phyloP scores from a whole-genome alignment of 1,140 invertebrate genomes.

The Schlechtendalia chinensis region DNA sequence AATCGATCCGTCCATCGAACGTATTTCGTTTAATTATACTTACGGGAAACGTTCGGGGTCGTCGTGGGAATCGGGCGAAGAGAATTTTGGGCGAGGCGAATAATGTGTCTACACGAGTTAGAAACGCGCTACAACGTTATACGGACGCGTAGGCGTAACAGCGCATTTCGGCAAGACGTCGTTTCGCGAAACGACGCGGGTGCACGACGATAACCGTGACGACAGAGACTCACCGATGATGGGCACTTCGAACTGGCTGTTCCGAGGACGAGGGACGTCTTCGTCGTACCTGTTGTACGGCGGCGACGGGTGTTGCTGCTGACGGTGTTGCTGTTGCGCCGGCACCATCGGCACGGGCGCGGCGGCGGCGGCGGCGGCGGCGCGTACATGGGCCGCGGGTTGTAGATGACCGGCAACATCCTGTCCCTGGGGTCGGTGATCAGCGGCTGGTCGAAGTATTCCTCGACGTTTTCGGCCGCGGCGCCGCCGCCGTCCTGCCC shows the following conservation, averaged over 20 bases:
- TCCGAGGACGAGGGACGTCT: not conserved
- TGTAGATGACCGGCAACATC: constrained; percentile 44
- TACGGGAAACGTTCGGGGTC: too few relatives aligned
- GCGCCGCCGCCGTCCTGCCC: not conserved
- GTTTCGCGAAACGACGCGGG: too few relatives aligned
- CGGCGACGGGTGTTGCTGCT: not conserved
- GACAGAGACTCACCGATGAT: constrained; percentile 32
- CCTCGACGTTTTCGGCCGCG: not conserved
- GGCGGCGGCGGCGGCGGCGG: not conserved
- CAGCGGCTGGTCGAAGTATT: constrained; percentile 12
- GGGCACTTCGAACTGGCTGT: constrained; percentile 26
- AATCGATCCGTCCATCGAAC: too few relatives aligned
- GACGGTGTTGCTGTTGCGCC: not conserved
- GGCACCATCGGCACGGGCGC: too few relatives aligned
- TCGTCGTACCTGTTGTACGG: constrained; percentile 34
- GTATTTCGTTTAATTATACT: too few relatives aligned
- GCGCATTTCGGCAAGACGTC: too few relatives aligned
- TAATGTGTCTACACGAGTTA: too few relatives aligned
- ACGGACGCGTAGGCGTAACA: too few relatives aligned
- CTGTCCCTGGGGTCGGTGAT: constrained; percentile 42
- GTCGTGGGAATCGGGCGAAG: too few relatives aligned
- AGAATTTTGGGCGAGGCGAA: too few relatives aligned
- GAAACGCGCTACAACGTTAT: too few relatives aligned
- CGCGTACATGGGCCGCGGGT: constrained; percentile 31
- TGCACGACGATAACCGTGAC: not conserved